Conservation (phyloP, 2,888 invertebrate species). For the Megaustenia siamemsis region DNA sequence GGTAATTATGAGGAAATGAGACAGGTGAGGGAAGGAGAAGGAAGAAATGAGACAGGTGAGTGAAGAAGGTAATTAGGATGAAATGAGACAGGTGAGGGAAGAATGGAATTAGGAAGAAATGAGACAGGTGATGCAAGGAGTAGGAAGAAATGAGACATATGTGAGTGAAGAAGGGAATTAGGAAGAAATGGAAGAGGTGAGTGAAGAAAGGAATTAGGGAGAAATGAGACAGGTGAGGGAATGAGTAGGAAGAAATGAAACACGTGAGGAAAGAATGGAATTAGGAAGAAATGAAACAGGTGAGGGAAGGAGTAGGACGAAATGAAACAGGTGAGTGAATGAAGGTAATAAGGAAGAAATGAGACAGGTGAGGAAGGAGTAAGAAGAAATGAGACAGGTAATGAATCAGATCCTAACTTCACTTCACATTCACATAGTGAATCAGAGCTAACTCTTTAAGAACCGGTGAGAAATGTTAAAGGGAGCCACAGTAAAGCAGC, state of each 20-base stretch:
- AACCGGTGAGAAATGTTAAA: too few relatives aligned
- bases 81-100: background rate
- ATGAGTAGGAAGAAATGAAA: background rate
- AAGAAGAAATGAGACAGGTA: too few relatives aligned
- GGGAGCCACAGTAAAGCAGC: too few relatives aligned
- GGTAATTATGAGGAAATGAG: background rate
- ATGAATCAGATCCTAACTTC: too few relatives aligned
- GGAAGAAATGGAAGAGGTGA: background rate
- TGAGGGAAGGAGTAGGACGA: too few relatives aligned
- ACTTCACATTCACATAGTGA: too few relatives aligned
- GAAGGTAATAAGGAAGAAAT: too few relatives aligned
- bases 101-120: constrained; percentile 78
- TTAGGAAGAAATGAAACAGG: too few relatives aligned
- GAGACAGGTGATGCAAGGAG: background rate
- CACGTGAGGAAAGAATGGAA: too few relatives aligned
- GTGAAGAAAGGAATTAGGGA: constrained; percentile 70
- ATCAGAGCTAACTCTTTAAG: too few relatives aligned
- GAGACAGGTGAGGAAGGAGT: too few relatives aligned
- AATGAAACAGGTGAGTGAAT: background rate
- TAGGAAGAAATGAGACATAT: background rate
- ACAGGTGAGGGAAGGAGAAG: too few relatives aligned
- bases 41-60: constrained; percentile 74
- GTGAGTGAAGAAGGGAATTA: background rate
- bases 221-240: constrained; percentile 57
- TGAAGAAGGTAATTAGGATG: background rate